Conservation (phyloP, 2,113 vertebrate genomes). For the Nycticorax nycticorax region DNA sequence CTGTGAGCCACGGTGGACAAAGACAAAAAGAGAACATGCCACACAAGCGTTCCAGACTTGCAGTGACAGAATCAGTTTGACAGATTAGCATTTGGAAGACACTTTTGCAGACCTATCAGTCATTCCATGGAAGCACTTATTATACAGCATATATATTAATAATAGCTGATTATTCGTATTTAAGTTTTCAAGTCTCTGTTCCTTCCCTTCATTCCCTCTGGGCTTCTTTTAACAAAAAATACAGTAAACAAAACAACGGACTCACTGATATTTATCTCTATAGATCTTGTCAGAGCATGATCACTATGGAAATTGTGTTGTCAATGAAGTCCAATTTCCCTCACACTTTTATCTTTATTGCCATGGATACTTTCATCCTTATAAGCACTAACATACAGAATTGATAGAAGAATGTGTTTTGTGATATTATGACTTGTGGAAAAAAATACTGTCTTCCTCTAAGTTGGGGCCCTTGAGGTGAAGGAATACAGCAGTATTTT, state of each 20-base stretch:
- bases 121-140: background rate
- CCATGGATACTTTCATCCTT: background rate
- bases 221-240: background rate
- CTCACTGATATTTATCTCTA: background rate
- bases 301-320: background rate
- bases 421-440: background rate
- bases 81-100: background rate
- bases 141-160: background rate
- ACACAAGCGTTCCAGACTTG: background rate
- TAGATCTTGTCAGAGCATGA: background rate
- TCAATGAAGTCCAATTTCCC: background rate
- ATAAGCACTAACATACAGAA: background rate
- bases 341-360: constrained; percentile 12
- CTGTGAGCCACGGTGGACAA: background rate
- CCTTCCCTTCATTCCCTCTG: background rate
- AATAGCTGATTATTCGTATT: background rate
- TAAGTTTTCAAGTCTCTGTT: background rate
- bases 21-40: background rate
- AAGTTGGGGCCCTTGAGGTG: background rate
- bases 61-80: background rate
- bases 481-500: background rate
- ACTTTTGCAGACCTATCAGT: background rate
- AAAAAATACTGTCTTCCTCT: background rate
- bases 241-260: background rate
- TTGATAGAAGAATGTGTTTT: background rate